A percentile compares a stretch with the other conserved stretches of the same genome.
These are phyloP conservation scores for Dermolepida albohirtum DNA, from an alignment of 2,888 invertebrate genomes.

Conservation along the genomic window DNA sequence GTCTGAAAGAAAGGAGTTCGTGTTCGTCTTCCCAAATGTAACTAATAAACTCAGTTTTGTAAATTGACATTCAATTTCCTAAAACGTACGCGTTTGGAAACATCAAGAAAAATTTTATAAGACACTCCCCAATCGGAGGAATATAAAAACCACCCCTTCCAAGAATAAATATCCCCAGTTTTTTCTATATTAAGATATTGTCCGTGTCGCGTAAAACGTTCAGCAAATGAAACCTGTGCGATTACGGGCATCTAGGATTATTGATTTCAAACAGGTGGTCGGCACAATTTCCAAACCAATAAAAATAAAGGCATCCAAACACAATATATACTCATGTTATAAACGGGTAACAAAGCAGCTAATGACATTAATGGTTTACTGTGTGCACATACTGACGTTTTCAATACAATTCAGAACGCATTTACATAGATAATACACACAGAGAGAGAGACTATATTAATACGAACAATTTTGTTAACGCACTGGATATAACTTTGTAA, in stretches of 20 bases:
- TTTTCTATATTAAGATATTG: too few species aligned
- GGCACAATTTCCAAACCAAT: conserved; percentile 32
- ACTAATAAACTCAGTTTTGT: too few species aligned
- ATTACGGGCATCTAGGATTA: background rate
- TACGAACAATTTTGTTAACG: conserved; percentile 17
- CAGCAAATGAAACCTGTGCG: background rate
- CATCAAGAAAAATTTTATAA: too few species aligned
- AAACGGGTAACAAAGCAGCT: conserved; percentile 33
- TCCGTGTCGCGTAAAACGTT: too few species aligned
- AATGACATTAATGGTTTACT: conserved; percentile 31
- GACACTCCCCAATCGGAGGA: too few species aligned
- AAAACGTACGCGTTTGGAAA: too few species aligned
- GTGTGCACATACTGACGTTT: conserved; percentile 7
- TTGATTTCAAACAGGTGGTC: conserved; percentile 39
- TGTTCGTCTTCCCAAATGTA: too few species aligned
- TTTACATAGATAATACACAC: conserved; percentile 22
- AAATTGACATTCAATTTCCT: too few species aligned
- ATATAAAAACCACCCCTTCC: too few species aligned
- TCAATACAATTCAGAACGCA: background rate
- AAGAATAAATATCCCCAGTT: too few species aligned
- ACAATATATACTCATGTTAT: conserved; percentile 6
- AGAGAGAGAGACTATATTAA: background rate
- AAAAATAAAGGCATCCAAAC: conserved; percentile 5
- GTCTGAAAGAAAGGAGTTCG: too few species aligned
- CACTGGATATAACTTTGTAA: conserved; percentile 33